Evolutionary conservation across 2,113 vertebrate genomes (phyloP), one percentile per base, ranked within the genome.

Genomic region (Oxyruncus cristatus): DNA sequence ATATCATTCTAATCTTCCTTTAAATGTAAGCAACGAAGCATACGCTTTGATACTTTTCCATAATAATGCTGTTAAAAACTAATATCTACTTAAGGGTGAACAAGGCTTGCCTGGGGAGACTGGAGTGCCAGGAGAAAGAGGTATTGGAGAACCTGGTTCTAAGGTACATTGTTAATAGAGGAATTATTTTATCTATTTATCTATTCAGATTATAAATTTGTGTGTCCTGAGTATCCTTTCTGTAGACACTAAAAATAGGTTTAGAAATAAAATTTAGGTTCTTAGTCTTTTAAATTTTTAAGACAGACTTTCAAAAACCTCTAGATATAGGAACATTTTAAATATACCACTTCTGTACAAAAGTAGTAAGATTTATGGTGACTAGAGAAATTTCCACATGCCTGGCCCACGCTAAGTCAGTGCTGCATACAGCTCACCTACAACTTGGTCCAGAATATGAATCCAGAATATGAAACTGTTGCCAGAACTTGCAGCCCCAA

Each of bases 21-120:
- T 37, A 84, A 85, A 66, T 59, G 12, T 52, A 93, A 74, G 27
- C 14, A 73, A 35, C 3, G 1, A 55, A 76, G 9, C n/a, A 61
- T 71, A 85, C 65, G 32, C n/a, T 81, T 83, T 91, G 74, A 12
- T 63, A 53, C 28, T 35, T 79, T 87, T 85, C 35, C 37, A 41
- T 81, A 22, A 90, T 41, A 91, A 92, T 2, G 4, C 20, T 94
- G 32, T 88, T 73, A 68, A 85, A 74, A 93, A 77, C 15, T 14
- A 42, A 68, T 85, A 92, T 94, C 66, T 96, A n/a, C 49, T 80
- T 95, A 90, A 97, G 91, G 98, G 98, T 94, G 98, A 99, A 80
- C 98, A 98, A 97, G 98, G 98, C 91, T 98, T 99, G 73, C 98
- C 98, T 89, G 98, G 98, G 98, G 98, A 99, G 97, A 98, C 98